A percentile compares a stretch with the other conserved stretches of the same genome.
phyloP scores from a whole-genome alignment of 2,888 invertebrate species.

The Lasioglossum marginatum region DNA sequence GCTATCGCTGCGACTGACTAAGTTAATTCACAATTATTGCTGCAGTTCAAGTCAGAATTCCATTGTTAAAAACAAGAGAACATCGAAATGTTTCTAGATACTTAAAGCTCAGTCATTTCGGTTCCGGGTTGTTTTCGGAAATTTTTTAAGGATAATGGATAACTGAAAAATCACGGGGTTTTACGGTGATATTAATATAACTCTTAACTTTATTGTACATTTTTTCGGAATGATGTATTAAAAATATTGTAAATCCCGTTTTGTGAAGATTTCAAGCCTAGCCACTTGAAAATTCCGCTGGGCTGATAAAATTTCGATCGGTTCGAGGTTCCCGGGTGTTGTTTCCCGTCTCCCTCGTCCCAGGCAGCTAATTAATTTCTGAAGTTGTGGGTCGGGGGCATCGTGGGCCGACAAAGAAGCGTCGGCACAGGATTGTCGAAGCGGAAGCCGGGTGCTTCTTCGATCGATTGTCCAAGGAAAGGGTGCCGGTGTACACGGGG shows the following conservation, averaged over 20 bases:
- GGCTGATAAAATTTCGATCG: not conserved
- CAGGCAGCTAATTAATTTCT: conserved; percentile 33
- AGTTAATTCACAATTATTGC: not conserved
- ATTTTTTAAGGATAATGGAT: not conserved
- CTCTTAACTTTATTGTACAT: not conserved
- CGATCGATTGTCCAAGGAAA: conserved; percentile 41
- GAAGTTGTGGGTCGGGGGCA: not conserved
- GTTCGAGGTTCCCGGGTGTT: not conserved
- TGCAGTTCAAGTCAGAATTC: not conserved
- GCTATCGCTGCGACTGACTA: not conserved
- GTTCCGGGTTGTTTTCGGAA: not conserved
- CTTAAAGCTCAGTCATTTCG: not conserved
- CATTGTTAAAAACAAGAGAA: not conserved
- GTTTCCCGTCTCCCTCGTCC: not conserved
- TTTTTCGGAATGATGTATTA: not conserved
- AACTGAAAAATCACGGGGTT: not conserved
- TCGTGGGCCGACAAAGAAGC: conserved; percentile 31
- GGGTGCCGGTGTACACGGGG: conserved; percentile 60
- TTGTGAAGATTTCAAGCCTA: not conserved
- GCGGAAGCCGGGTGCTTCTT: conserved; percentile 22
- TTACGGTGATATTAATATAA: not conserved
- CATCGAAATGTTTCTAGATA: not conserved
- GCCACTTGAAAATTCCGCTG: not conserved
- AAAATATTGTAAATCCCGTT: not conserved
- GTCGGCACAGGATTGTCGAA: not conserved